Evolutionary conservation across 1,140 invertebrate genomes (phyloP).

Genomic region (Stratiolaelaps scimitus): DNA sequence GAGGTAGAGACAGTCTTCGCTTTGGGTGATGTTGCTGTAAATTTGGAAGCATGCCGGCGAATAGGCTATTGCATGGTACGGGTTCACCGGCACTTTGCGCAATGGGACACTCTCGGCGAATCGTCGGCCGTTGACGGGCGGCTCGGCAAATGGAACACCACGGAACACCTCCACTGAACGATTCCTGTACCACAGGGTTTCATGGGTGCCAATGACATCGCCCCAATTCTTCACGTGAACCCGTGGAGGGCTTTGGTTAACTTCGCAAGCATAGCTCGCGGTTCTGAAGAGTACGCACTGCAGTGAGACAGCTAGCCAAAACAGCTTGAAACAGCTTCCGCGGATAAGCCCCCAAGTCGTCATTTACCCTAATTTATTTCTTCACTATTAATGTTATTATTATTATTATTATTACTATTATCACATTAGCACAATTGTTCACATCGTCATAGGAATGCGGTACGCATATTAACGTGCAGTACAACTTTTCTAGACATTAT

Average conservation of each 20-base stretch:
- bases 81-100: constrained; percentile 62
- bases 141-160: constrained; percentile 86
- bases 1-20: constrained; percentile 83
- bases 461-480: too few relatives aligned
- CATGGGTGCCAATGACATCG: not conserved
- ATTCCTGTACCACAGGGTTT: constrained; percentile 3
- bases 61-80: constrained; percentile 42
- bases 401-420: too few relatives aligned
- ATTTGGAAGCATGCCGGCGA: constrained; percentile 33
- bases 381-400: too few relatives aligned
- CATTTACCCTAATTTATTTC: too few relatives aligned
- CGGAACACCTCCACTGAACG: constrained; percentile 62
- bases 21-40: constrained; percentile 40
- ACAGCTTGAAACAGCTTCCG: too few relatives aligned
- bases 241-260: constrained; percentile 1
- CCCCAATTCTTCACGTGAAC: not conserved
- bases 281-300: too few relatives aligned
- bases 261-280: too few relatives aligned
- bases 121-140: constrained; percentile 65
- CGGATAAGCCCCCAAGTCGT: too few relatives aligned
- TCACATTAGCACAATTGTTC: too few relatives aligned
- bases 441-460: too few relatives aligned
- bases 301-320: too few relatives aligned
- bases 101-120: constrained; percentile 72
- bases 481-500: too few relatives aligned